A percentile compares a stretch with the other conserved stretches of the same genome.
Evolutionary conservation across 2,797 vertebrate genomes (phyloP).

Genomic region (Spinibarbus caldwelli): DNA sequence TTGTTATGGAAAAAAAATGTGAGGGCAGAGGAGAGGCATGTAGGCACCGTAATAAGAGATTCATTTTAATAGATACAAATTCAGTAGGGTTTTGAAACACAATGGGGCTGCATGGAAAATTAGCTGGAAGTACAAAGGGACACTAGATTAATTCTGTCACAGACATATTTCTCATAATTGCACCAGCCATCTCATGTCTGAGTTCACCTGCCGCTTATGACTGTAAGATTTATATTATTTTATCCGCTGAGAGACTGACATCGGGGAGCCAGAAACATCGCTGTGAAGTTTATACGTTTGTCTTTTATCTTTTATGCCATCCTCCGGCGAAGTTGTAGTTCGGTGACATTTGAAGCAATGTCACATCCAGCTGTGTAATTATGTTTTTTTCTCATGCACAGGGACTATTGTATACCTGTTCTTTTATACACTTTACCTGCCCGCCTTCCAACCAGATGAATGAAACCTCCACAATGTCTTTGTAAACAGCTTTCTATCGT

Average conservation of each 20-base stretch:
- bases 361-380: conserved; percentile 46
- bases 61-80: conserved; percentile 80
- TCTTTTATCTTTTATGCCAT: conserved; percentile 47
- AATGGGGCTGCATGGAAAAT: conserved; percentile 76
- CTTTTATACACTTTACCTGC: conserved; percentile 3
- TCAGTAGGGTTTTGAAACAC: conserved; percentile 77
- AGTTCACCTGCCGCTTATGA: conserved; percentile 70
- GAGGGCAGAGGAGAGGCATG: conserved; percentile 71
- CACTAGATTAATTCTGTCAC: conserved; percentile 78
- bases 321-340: conserved; percentile 42
- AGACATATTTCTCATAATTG: conserved; percentile 82
- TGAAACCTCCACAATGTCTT: background rate
- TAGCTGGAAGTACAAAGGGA: conserved; percentile 76
- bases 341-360: conserved; percentile 50
- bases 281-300: conserved; percentile 49
- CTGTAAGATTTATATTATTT: conserved; percentile 46
- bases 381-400: conserved; percentile 20
- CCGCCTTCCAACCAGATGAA: conserved; percentile 12
- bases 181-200: conserved; percentile 74
- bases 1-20: conserved; percentile 78
- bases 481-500: conserved; percentile 22
- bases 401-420: conserved; percentile 34
- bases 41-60: conserved; percentile 77
- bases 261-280: conserved; percentile 16
- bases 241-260: conserved; percentile 18